These are phyloP conservation scores for Euwallacea fornicatus DNA, from an alignment of 1,140 invertebrate genomes.

Conservation along the genomic window DNA sequence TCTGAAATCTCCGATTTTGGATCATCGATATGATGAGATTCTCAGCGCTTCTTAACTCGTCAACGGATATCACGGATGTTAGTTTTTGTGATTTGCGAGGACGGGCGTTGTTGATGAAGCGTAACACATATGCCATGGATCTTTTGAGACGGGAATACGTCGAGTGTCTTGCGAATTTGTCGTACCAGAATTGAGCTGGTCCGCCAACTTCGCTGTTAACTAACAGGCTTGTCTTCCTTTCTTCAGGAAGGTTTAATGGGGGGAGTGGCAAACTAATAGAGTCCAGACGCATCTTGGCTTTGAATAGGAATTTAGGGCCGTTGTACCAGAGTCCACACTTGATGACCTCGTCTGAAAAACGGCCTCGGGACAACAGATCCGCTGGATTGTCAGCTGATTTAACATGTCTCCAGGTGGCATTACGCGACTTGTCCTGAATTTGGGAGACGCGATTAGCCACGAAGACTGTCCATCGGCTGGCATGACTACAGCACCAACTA, in stretches of 20 bases:
- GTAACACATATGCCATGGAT: neutral
- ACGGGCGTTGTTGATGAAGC: too few relatives aligned
- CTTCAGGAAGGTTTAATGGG: too few relatives aligned
- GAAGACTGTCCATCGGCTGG: conserved; percentile 1
- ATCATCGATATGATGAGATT: conserved; percentile 5
- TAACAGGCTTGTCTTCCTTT: neutral
- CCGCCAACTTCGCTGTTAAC: neutral
- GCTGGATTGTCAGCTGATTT: conserved; percentile 41
- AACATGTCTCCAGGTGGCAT: conserved; percentile 39
- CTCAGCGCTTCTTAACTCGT: conserved; percentile 30
- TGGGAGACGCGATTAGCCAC: conserved; percentile 5
- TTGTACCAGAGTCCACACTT: conserved; percentile 44
- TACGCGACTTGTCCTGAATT: conserved; percentile 7
- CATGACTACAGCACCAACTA: neutral
- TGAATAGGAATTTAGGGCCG: conserved; percentile 14
- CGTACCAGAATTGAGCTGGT: too few relatives aligned
- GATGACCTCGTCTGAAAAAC: conserved; percentile 33
- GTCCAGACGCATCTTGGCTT: neutral
- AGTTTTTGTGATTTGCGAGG: too few relatives aligned
- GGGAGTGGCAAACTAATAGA: too few relatives aligned
- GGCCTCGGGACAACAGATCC: conserved; percentile 42
- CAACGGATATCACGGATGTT: too few relatives aligned
- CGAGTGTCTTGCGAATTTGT: neutral
- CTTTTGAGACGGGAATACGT: neutral
- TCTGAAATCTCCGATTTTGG: conserved; percentile 34